These are phyloP conservation scores for Pristionchus japonicus DNA, from an alignment of 2,888 invertebrate species.

Conservation along the genomic window DNA sequence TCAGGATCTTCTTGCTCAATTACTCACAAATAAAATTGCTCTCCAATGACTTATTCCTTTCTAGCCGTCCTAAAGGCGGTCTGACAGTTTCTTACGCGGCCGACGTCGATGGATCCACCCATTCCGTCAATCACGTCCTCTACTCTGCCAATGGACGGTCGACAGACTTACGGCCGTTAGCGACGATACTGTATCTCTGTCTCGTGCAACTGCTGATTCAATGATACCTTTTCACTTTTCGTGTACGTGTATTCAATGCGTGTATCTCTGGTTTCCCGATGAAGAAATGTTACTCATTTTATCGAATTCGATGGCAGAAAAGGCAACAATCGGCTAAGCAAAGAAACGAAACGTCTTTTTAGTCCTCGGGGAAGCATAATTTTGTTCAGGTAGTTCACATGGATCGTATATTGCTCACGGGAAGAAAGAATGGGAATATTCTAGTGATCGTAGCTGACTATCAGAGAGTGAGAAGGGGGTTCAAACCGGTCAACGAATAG, in stretches of 20 bases:
- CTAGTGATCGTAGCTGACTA: background rate
- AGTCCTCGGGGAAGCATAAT: background rate
- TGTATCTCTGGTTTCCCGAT: background rate
- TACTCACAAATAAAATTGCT: background rate
- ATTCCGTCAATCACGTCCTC: constrained; percentile 7
- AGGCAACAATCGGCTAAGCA: constrained; percentile 13
- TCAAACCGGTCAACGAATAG: constrained; percentile 6
- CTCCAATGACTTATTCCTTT: too few relatives aligned
- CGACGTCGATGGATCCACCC: background rate
- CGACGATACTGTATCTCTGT: background rate
- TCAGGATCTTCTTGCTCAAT: too few relatives aligned
- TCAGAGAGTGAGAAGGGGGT: background rate
- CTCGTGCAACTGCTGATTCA: background rate
- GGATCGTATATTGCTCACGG: background rate
- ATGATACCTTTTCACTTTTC: background rate
- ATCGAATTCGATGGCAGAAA: constrained; percentile 4
- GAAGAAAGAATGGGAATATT: background rate
- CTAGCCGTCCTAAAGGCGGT: background rate
- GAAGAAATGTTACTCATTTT: background rate
- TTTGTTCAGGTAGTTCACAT: constrained; percentile 28
- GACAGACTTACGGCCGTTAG: background rate
- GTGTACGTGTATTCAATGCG: background rate
- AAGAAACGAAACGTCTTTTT: background rate
- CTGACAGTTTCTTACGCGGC: background rate
- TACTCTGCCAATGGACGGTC: background rate